Base-by-base conservation (phyloP, 2,888 invertebrate species). In the Lymantria monacha region DNA sequence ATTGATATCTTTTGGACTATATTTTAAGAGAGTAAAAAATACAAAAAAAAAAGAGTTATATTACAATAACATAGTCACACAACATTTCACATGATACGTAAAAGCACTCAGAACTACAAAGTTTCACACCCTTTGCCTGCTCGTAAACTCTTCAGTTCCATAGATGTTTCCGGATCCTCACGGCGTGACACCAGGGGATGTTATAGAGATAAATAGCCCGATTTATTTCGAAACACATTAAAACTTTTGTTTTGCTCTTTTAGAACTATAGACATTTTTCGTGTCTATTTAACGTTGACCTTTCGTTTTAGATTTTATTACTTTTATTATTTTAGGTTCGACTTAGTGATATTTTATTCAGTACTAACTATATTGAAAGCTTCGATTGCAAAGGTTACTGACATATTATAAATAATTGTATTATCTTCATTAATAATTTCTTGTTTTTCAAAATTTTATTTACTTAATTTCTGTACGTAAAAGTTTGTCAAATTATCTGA, bases 151-250 rank as follows among this genome's bases (percentile, higher is more conserved):
- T 38, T 56, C 47, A 55, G 45, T 50, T 42, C 44, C 49, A 36
- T 47, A 48, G 51, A 48, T 45, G 41, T 48, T 49, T 42, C 61
- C 56, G 61, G 57, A 54, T 49, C 30, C 62, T 59, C 65, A 57
- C 63, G 68, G 59, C 70, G 65, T 31, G 9, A 44, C 22, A 45
- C 69, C 62, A 61, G 63, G 70, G 75, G 71, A 67, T 70, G 73
- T 75, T 81, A 81, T 83, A 81, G 82, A 85, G 82, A 84, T 78
- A 85, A 85, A 87, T 80, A 76, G 79, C 62, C 72, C 76, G 79
- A 84, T 85, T 85, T 85, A 85, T 86, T 79, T 78, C 80, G 69
- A 61, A 81, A 81, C 76, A 72, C 84, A 83, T 87, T 85, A 83
- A 83, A 86, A 85, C 77, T 83, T 86, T 78, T 70, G 66, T 65